Percentiles rank a stretch among this genome's conserved stretches.
Evolutionary conservation across 2,113 vertebrate genomes (phyloP).

Genomic region (Laterallus jamaicensis): DNA sequence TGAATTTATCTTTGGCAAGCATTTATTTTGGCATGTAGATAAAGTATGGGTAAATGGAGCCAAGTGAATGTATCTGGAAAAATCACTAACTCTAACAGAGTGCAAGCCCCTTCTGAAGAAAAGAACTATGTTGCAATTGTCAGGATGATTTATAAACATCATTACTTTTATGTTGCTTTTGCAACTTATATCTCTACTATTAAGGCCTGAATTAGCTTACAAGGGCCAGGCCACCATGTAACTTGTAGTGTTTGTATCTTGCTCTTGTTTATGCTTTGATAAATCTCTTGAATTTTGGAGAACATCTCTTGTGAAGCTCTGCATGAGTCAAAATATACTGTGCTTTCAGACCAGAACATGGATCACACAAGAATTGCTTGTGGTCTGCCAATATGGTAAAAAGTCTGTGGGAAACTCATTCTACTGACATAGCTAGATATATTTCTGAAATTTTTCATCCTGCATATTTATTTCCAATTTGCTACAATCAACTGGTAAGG

Average conservation of each 20-base stretch:
- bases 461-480: constrained; percentile 31
- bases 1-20: constrained; percentile 13
- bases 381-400: not conserved
- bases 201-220: not conserved
- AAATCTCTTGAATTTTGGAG: not conserved
- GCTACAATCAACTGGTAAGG: not conserved
- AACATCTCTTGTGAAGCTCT: not conserved
- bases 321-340: not conserved
- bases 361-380: not conserved
- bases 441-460: not conserved
- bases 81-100: not conserved
- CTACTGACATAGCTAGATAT: not conserved
- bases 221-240: not conserved
- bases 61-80: not conserved
- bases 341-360: not conserved
- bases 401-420: not conserved
- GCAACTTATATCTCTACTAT: not conserved
- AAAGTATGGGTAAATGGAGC: not conserved
- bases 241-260: not conserved
- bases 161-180: not conserved
- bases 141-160: not conserved
- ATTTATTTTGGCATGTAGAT: not conserved
- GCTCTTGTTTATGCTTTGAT: not conserved
- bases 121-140: not conserved
- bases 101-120: not conserved